These are phyloP conservation scores for Enhydra lutris DNA, from an alignment of 2,113 vertebrate species.

Conservation along the genomic window DNA sequence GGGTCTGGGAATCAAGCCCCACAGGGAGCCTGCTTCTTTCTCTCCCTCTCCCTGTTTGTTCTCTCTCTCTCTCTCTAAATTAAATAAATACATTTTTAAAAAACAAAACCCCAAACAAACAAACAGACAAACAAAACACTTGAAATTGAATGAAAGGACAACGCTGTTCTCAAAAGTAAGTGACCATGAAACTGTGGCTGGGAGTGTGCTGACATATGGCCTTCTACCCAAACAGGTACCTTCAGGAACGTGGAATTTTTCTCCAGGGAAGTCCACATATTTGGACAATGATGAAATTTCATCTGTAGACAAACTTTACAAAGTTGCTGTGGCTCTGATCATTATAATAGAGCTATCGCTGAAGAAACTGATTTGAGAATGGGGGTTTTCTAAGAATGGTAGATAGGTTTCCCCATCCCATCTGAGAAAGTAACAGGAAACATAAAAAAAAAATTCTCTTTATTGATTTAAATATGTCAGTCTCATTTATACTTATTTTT, in stretches of 20 bases:
- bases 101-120: not conserved
- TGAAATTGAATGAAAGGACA: not conserved
- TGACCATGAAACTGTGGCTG: not conserved
- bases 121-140: not conserved
- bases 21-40: not conserved
- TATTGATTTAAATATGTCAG: not conserved
- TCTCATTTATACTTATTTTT: not conserved
- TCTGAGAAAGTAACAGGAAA: not conserved
- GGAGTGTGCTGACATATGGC: fast-evolving
- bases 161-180: not conserved
- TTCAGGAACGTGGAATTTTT: not conserved
- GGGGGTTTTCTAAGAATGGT: not conserved
- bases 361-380: not conserved
- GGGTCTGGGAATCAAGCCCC: not conserved
- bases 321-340: not conserved
- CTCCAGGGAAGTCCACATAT: not conserved
- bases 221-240: not conserved
- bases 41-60: not conserved
- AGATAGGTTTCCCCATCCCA: not conserved
- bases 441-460: not conserved
- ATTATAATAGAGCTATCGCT: not conserved
- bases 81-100: not conserved
- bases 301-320: not conserved
- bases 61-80: not conserved
- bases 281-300: not conserved